These are phyloP conservation scores for Parasteatoda lunata DNA, from an alignment of 2,888 invertebrate species.

Conservation along the genomic window DNA sequence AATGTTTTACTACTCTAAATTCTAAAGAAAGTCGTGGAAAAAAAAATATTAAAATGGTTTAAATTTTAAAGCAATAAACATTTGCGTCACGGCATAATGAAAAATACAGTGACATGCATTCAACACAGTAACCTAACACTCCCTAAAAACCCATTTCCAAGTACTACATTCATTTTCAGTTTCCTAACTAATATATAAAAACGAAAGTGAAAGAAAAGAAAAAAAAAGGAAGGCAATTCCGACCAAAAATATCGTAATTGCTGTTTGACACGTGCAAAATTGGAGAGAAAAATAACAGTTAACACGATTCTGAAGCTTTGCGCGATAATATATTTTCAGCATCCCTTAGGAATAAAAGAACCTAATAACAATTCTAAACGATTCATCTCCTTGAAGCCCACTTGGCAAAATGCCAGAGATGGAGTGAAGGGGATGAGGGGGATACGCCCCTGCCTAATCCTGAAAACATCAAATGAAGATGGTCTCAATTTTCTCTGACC, in stretches of 20 bases:
- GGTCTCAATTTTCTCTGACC: background rate
- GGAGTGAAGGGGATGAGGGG: background rate
- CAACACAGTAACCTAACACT: too few relatives aligned
- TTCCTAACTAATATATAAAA: too few relatives aligned
- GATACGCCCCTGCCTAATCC: background rate
- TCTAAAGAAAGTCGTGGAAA: too few relatives aligned
- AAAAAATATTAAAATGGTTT: too few relatives aligned
- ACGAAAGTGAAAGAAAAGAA: too few relatives aligned
- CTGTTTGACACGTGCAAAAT: background rate
- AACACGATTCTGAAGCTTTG: background rate
- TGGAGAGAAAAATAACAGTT: background rate
- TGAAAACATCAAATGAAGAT: background rate
- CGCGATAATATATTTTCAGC: background rate
- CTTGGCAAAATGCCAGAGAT: constrained; percentile 1
- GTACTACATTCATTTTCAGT: background rate
- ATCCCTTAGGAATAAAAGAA: background rate
- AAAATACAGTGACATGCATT: too few relatives aligned
- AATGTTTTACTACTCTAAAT: too few relatives aligned
- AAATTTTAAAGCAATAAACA: too few relatives aligned
- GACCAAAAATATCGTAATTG: background rate
- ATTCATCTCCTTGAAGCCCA: constrained; percentile 1
- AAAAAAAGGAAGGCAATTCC: too few relatives aligned
- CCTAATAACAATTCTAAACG: background rate
- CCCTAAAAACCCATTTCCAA: background rate
- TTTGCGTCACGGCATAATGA: too few relatives aligned